Base-by-base conservation (phyloP, 2,888 invertebrate genomes). In the Aleiodes testaceus region DNA sequence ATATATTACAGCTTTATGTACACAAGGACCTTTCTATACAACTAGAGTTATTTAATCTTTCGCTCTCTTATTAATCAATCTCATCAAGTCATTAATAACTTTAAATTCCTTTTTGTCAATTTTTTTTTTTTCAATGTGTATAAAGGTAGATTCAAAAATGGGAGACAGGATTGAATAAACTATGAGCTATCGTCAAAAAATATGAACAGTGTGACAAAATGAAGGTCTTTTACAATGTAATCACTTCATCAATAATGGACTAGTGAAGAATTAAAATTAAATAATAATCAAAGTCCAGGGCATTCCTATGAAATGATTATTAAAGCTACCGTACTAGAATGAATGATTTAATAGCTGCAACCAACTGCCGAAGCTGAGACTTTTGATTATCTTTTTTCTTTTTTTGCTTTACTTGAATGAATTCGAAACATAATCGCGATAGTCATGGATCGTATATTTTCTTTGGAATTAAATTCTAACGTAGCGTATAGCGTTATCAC, bases 1-100 rank as follows among this genome's bases (percentile, higher is more conserved):
- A 87, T 87, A 87, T 87, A 79, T 85, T 86, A 87, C 87, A 86
- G 78, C 81, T 82, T 81, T 84, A 87, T 86, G 79, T 85, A 87
- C 85, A 85, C 85, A 85, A 83, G 84, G 82, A 81, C 75, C 76
- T 79, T 74, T 70, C 80, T 85, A 83, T 84, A 81, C 81, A 36
- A 82, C 80, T 81, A 83, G 77, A 77, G 11, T 11, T 73, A 76
- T 84, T 79, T 76, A 74, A 79, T 81, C 80, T 78, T 79, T 72
- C 67, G 64, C 20, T 47, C 36, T 59, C 26, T 50, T 59, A 20
- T 36, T 22, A 45, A 44, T 65, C 14, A 7, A 36, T 18, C 7
- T 20, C 16, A 16, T 12, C 14, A 12, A n/a, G 14, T 7, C 14
- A 20, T 63, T 70, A 44, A 47, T 72, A 68, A 68, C 36, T 45